Evolutionary conservation across 2,888 invertebrate genomes (phyloP), one percentile per base, ranked within the genome.

Genomic region (Beris chalybata): DNA sequence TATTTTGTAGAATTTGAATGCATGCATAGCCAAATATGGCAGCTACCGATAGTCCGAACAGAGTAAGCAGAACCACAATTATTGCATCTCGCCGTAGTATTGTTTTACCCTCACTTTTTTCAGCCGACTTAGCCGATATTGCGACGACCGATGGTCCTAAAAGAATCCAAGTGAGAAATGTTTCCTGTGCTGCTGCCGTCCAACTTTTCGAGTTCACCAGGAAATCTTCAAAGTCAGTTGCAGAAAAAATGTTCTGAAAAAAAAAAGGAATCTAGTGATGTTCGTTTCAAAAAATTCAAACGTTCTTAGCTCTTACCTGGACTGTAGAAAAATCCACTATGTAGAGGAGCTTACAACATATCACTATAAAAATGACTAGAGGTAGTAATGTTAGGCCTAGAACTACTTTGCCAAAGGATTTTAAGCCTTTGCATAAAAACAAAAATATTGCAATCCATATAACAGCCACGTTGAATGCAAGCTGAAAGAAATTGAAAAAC

Each of bases 401-500:
- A 7, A 93, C 87, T 13, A 76, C 69, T 65, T 79, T 79, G 5
- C 81, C 81, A 58, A 79, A 74, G 0, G 80, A 80, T 67, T 91
- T 86, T 50, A 94, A 81, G 67, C 95, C 94, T 85, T 93, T 93
- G 78, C 93, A 93, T 29, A 95, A 84, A 53, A 91, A 88, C 29
- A 95, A 87, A 76, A 95, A 95, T 5, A 94, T 89, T 57, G 92
- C 89, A 85, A 92, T 89, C 95, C 95, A 95, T 29, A 94, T 89
- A 4, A 95, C 90, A 0, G 92, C 92, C 77, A 95, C 82, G 79
- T 94, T 93, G 81, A 95, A 93, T 3, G 93, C 92, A 70, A 93
- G 87, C 84, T 95, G 92, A 80, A 94, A 93, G 22, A 22, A 22
- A 79, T 59, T 5, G 5, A 61, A 15, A 6, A 30, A 50, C 0